Evolutionary conservation across 2,113 vertebrate genomes (phyloP).

Genomic region (Triplophysa tibetana): DNA sequence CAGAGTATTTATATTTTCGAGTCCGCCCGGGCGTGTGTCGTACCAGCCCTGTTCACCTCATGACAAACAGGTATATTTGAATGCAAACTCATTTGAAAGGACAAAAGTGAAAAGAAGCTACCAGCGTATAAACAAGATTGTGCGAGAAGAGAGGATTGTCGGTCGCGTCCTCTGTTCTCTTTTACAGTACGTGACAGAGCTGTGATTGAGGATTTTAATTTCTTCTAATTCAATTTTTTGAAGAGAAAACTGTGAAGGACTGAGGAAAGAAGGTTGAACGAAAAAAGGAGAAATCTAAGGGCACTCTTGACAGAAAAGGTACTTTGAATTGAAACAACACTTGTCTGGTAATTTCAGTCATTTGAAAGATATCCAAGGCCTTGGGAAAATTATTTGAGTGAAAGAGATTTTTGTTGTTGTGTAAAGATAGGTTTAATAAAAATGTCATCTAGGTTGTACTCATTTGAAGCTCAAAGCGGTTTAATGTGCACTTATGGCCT

Average conservation of each 20-base stretch:
- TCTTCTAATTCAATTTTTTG: conserved; percentile 42
- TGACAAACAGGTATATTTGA: not conserved
- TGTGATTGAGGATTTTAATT: conserved; percentile 58
- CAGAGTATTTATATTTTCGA: not conserved
- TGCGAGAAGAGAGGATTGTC: conserved; percentile 27
- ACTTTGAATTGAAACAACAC: conserved; percentile 24
- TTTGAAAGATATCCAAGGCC: conserved; percentile 3
- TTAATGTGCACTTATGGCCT: not conserved
- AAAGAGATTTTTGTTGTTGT: conserved; percentile 17
- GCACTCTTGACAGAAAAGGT: conserved; percentile 18
- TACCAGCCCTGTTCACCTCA: conserved; percentile 18
- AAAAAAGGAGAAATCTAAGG: conserved; percentile 34
- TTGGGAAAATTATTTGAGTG: not conserved
- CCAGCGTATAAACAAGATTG: conserved; percentile 36
- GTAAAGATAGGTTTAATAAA: conserved; percentile 31
- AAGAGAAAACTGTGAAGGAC: conserved; percentile 26
- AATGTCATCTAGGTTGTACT: not conserved
- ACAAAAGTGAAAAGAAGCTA: conserved; percentile 12
- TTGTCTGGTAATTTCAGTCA: conserved; percentile 27
- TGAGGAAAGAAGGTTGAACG: conserved; percentile 15
- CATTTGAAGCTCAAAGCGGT: not conserved
- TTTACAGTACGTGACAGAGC: conserved; percentile 31
- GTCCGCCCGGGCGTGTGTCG: not conserved
- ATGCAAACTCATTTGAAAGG: conserved; percentile 1
- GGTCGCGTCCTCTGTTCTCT: conserved; percentile 32